These are phyloP conservation scores for Spea bombifrons DNA, from an alignment of 2,113 vertebrate genomes.

Conservation along the genomic window DNA sequence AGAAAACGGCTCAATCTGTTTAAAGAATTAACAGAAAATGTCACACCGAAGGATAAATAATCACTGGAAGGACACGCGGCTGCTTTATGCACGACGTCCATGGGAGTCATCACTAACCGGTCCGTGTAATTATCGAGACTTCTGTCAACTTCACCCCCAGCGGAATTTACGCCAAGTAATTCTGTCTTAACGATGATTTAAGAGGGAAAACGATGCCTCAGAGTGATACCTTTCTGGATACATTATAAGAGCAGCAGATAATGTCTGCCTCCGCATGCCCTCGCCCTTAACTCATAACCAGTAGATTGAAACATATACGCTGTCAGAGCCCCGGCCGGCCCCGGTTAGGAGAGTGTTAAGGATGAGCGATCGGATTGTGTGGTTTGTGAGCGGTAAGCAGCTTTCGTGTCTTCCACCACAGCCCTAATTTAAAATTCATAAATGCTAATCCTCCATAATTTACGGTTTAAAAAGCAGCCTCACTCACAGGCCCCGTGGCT, in stretches of 20 bases:
- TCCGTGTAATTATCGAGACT: not conserved
- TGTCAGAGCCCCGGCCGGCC: not conserved
- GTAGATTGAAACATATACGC: not conserved
- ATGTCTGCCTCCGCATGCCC: too few species aligned
- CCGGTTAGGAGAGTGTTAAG: conserved; percentile 74
- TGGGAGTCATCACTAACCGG: not conserved
- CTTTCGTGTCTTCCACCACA: conserved; percentile 99
- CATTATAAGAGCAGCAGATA: too few species aligned
- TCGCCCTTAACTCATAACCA: too few species aligned
- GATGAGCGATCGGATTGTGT: conserved; percentile 81
- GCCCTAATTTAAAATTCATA: conserved; percentile 99
- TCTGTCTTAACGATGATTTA: too few species aligned
- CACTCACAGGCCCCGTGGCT: conserved; percentile 98
- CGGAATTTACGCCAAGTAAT: too few species aligned
- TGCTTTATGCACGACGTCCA: not conserved
- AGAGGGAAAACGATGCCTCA: too few species aligned
- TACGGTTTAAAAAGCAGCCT: conserved; percentile 99
- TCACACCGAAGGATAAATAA: conserved; percentile 19
- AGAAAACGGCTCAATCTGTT: not conserved
- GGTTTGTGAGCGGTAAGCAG: conserved; percentile 96
- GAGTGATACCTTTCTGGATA: too few species aligned
- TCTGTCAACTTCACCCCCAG: not conserved
- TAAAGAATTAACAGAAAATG: conserved; percentile 15
- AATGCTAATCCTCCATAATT: conserved; percentile 99
- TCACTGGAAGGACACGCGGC: conserved; percentile 15